A percentile compares a stretch with the other conserved stretches of the same genome.
phyloP scores from a whole-genome alignment of 2,888 invertebrate genomes.

The Ectemnius lituratus region DNA sequence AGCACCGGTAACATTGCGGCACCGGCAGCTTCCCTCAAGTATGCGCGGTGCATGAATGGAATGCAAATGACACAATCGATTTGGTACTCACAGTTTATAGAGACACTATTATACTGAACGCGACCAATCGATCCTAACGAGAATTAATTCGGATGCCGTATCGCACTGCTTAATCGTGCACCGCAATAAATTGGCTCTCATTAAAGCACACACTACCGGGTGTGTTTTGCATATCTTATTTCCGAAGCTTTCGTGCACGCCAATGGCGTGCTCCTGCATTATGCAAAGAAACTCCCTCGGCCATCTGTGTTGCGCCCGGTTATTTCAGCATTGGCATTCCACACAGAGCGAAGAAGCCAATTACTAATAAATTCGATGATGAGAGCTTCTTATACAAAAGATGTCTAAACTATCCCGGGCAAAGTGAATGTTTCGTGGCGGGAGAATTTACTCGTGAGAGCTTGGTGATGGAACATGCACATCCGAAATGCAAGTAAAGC shows the following conservation, averaged over 20 bases:
- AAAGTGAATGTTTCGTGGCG: neutral
- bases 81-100: constrained; percentile 42
- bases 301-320: neutral
- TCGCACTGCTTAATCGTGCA: constrained; percentile 26
- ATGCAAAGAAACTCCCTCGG: constrained; percentile 1
- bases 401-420: neutral
- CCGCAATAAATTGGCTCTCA: constrained; percentile 30
- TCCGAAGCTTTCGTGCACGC: neutral
- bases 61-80: constrained; percentile 27
- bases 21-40: neutral
- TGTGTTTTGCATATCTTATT: constrained; percentile 8
- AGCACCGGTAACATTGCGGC: neutral
- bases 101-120: constrained; percentile 24
- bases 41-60: neutral
- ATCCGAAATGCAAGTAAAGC: neutral
- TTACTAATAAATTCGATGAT: too few relatives aligned
- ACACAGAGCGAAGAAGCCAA: too few relatives aligned
- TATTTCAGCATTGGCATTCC: too few relatives aligned
- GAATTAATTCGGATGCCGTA: constrained; percentile 50
- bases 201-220: constrained; percentile 17
- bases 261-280: neutral
- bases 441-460: neutral
- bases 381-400: too few relatives aligned
- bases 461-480: neutral
- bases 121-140: constrained; percentile 47